These are phyloP conservation scores for Peucedramus taeniatus DNA, from an alignment of 2,113 vertebrate species.

Conservation along the genomic window DNA sequence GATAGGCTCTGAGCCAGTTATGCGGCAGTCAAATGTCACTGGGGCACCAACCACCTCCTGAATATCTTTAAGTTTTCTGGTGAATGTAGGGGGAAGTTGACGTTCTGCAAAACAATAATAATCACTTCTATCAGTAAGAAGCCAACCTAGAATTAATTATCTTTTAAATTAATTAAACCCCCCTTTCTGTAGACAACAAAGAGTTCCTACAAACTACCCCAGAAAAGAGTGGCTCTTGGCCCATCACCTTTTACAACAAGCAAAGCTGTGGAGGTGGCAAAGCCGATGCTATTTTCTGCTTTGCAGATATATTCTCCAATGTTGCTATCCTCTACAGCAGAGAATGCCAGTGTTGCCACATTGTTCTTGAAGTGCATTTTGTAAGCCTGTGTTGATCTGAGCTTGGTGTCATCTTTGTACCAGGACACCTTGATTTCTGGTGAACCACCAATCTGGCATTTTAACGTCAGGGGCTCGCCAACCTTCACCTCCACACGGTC, in stretches of 20 bases:
- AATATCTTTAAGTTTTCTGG: conserved; percentile 92
- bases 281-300: conserved; percentile 90
- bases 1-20: conserved; percentile 90
- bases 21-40: conserved; percentile 90
- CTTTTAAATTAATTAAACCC: not conserved
- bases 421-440: conserved; percentile 96
- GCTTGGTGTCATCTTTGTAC: conserved; percentile 95
- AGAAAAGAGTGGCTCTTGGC: conserved; percentile 72
- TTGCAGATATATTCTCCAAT: conserved; percentile 93
- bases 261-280: conserved; percentile 81
- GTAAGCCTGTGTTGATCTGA: conserved; percentile 87
- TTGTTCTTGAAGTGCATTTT: conserved; percentile 91
- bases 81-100: conserved; percentile 90
- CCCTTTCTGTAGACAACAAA: not conserved
- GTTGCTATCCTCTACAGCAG: conserved; percentile 81
- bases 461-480: conserved; percentile 85
- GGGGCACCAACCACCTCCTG: conserved; percentile 84
- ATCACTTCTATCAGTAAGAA: not conserved
- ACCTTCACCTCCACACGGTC: conserved; percentile 87
- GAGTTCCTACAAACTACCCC: conserved; percentile 62
- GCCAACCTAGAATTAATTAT: not conserved
- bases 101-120: conserved; percentile 81
- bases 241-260: conserved; percentile 88
- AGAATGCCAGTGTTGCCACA: conserved; percentile 86
- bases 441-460: conserved; percentile 89